Conservation (phyloP, 2,113 vertebrate genomes). For the Nannospalax galili region DNA sequence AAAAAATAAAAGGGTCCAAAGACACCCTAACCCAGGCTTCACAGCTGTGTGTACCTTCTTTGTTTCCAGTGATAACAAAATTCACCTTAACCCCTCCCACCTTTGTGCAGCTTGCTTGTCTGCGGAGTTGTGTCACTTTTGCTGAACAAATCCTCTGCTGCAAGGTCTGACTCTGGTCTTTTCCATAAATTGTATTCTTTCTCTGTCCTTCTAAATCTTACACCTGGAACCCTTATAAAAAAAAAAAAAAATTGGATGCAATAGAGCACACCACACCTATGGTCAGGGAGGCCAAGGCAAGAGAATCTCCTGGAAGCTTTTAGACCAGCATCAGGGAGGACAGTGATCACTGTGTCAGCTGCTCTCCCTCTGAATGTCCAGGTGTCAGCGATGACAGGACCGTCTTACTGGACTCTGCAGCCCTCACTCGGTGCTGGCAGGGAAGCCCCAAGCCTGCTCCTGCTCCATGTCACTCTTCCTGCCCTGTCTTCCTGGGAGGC, state of each 20-base stretch:
- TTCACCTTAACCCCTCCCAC: no score
- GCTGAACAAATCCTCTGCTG: no score
- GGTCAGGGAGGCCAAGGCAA: not conserved
- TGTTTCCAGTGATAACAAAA: no score
- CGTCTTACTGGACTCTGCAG: not conserved
- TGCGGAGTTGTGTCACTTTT: no score
- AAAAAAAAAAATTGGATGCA: not conserved
- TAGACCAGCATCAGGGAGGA: not conserved
- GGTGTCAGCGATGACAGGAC: not conserved
- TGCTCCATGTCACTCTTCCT: not conserved
- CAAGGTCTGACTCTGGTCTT: no score
- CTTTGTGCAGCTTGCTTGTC: no score
- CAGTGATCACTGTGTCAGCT: not conserved
- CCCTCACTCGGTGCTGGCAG: fast-evolving
- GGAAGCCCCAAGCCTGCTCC: not conserved
- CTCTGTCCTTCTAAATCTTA: no score
- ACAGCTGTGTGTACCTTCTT: no score
- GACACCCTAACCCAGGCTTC: no score
- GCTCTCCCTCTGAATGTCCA: not conserved
- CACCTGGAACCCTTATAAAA: no score
- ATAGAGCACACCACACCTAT: not conserved
- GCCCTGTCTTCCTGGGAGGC: not conserved
- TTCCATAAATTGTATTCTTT: no score
- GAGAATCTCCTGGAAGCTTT: not conserved
- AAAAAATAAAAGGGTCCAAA: no score